Percentiles rank a stretch among this genome's conserved stretches.
Evolutionary conservation across 2,797 vertebrate species (phyloP).

Genomic region (Cirrhinus molitorella): DNA sequence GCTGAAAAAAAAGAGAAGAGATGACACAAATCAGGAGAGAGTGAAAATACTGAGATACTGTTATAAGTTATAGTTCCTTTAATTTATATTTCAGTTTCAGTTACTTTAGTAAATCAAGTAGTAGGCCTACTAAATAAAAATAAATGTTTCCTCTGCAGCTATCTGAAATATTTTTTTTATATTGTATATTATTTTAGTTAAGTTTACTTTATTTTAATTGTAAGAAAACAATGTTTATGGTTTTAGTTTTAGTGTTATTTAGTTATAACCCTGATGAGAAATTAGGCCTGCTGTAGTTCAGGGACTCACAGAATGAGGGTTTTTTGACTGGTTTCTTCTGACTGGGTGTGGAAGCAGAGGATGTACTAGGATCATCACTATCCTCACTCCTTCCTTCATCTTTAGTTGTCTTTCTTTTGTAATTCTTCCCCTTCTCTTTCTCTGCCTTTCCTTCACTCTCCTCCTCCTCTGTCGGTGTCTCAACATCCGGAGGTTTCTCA

Average conservation of each 20-base stretch:
- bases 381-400: conserved; percentile 27
- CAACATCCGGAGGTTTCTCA: conserved; percentile 10
- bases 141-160: too few relatives aligned
- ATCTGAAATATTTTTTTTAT: not conserved
- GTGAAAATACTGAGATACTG: not conserved
- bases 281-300: not conserved
- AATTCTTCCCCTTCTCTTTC: conserved; percentile 21
- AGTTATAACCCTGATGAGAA: not conserved
- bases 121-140: too few relatives aligned
- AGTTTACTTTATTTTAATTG: too few relatives aligned
- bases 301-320: conserved; percentile 68
- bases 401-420: conserved; percentile 23
- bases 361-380: conserved; percentile 62
- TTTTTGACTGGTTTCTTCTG: conserved; percentile 63
- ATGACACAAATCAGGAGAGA: not conserved
- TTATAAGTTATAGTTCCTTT: too few relatives aligned
- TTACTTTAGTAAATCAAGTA: too few relatives aligned
- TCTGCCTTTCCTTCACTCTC: conserved; percentile 21
- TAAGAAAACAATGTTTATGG: too few relatives aligned
- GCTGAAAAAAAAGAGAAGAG: conserved; percentile 59
- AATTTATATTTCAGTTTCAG: too few relatives aligned
- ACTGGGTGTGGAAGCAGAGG: conserved; percentile 44
- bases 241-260: not conserved
- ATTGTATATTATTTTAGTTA: too few relatives aligned
- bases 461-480: conserved; percentile 10